Conservation (phyloP, 1,140 invertebrate genomes). For the Episyrphus balteatus region DNA sequence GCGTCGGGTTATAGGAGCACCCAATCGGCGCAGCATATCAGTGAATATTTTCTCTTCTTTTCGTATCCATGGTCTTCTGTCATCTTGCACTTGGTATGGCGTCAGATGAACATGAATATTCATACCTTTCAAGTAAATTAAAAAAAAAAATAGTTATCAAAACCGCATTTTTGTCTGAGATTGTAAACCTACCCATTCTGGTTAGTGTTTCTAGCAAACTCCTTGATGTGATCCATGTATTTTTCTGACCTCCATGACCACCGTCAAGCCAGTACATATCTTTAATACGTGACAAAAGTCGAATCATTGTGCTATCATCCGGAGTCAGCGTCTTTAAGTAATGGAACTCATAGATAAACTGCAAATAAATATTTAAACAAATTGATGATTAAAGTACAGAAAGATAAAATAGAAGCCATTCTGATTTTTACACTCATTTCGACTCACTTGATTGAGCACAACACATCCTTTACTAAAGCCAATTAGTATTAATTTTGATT, state of each 20-base stretch:
- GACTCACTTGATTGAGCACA: conserved; percentile 67
- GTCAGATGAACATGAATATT: conserved; percentile 66
- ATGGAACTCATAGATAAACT: conserved; percentile 71
- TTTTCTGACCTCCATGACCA: conserved; percentile 68
- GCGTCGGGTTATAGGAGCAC: conserved; percentile 46
- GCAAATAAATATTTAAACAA: conserved; percentile 2
- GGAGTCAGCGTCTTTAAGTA: conserved; percentile 54
- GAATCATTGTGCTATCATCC: conserved; percentile 44
- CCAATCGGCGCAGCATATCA: conserved; percentile 49
- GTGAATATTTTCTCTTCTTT: conserved; percentile 69
- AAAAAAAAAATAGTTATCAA: conserved; percentile 1
- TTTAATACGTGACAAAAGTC: conserved; percentile 49
- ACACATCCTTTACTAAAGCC: conserved; percentile 90
- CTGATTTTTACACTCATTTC: conserved; percentile 29
- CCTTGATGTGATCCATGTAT: conserved; percentile 73
- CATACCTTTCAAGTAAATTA: conserved; percentile 42
- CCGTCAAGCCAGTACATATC: conserved; percentile 81
- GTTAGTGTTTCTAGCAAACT: conserved; percentile 57
- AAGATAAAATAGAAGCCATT: background rate
- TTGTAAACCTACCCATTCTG: conserved; percentile 39
- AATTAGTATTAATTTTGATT: conserved; percentile 49
- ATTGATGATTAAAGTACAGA: background rate
- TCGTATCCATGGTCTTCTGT: conserved; percentile 65
- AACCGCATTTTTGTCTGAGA: background rate
- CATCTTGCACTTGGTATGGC: conserved; percentile 70